Conservation (phyloP, 2,797 vertebrate species). For the Paedocypris micromegethes region DNA sequence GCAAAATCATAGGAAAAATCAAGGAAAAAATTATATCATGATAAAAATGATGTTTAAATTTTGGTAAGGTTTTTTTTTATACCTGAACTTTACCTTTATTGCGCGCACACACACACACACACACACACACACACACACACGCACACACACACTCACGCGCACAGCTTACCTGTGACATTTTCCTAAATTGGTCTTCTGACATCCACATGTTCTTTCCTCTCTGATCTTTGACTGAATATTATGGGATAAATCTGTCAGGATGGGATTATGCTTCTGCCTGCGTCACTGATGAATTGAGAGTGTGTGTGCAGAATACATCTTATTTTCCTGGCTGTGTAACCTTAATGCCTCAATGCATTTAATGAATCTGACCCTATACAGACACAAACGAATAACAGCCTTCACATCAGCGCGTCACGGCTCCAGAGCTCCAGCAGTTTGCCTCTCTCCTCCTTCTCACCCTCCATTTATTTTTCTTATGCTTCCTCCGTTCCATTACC, state of each 20-base stretch:
- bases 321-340: slow-evolving; percentile 25
- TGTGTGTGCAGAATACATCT: neutral
- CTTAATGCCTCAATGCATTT: slow-evolving; percentile 24
- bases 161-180: neutral
- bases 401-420: slow-evolving; percentile 17
- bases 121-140: too few species aligned
- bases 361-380: slow-evolving; percentile 22
- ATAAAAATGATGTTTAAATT: too few species aligned
- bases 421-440: slow-evolving; percentile 8
- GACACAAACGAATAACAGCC: slow-evolving; percentile 11
- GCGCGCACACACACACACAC: neutral
- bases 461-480: slow-evolving; percentile 33
- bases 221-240: slow-evolving; percentile 1
- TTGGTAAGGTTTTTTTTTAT: too few species aligned
- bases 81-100: neutral
- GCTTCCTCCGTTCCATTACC: slow-evolving; percentile 24
- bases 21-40: too few species aligned
- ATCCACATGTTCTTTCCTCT: neutral
- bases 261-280: neutral
- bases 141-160: too few species aligned
- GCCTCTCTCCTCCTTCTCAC: slow-evolving; percentile 42
- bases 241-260: slow-evolving; percentile 13
- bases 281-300: neutral
- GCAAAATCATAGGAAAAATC: too few species aligned
- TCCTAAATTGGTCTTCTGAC: neutral